Base-by-base conservation (phyloP, 2,888 invertebrate genomes). In the Vannuccia rotundouncinata region DNA sequence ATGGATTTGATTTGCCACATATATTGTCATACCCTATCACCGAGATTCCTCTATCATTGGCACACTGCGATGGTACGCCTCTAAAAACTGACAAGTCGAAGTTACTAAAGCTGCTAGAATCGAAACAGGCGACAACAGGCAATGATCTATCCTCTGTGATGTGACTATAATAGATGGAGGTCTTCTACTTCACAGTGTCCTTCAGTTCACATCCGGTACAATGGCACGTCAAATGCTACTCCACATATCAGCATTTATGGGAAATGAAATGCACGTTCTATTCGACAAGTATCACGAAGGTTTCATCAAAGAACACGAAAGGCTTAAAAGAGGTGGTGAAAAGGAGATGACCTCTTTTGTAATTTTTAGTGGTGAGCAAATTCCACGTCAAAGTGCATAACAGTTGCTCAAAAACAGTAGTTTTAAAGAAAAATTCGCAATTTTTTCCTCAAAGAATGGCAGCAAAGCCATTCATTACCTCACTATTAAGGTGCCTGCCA, bases 111-210 rank as follows among this genome's bases (percentile, higher is more conserved):
- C 28, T 27, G 60, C 80, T 80, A 17, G 80, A 80, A 27, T 25
- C 2, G 29, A 28, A 25, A 5, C 73, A 29, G 28, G 73, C 25
- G n/a, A 27, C 60, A 78, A 60, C 45, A 10, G 25, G 17, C 17
- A 79, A 30, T 17, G 17, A 45, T 45, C 30, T 79, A 5, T 60
- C 78, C 28, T 22, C 74, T 0, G 78, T 29, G 29, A 60, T 81
- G 79, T 29, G 1, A 66, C 79, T n/a, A 27, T 81, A 59, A 80
- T 81, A 10, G 81, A 80, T 31, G 79, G 81, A 73, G 79, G 81
- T 74, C 74, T 81, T 25, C 25, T 81, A 59, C 17, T 81, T 22
- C 81, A 81, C 76, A 30, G 27, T 17, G 29, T 81, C 17, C 79
- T 81, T 25, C 73, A n/a, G 22, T 80, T 30, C 27, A 60, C 80